Conservation (phyloP, 2,888 invertebrate genomes). For the Noctua janthe region DNA sequence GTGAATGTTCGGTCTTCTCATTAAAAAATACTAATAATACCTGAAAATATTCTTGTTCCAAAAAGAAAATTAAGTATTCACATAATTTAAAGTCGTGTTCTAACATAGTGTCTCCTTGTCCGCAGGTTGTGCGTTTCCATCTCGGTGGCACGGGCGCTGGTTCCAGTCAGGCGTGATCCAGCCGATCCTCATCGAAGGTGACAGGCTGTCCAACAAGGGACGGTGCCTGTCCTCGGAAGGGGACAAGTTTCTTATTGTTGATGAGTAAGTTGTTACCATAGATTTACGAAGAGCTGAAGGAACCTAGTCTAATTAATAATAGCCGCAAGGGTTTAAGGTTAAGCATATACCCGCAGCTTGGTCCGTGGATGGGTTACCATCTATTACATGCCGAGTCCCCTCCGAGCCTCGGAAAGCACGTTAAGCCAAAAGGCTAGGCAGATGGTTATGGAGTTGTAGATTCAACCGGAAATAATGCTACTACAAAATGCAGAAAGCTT, state of each 20-base stretch:
- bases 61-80: not conserved
- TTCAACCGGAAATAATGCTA: not conserved
- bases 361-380: not conserved
- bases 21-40: not conserved
- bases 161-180: constrained; percentile 97
- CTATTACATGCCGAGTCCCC: not conserved
- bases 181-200: constrained; percentile 95
- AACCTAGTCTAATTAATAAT: too few relatives aligned
- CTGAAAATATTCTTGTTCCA: not conserved
- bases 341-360: not conserved
- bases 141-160: constrained; percentile 97
- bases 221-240: constrained; percentile 95
- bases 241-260: constrained; percentile 96
- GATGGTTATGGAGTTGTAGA: not conserved
- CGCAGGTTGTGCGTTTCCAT: constrained; percentile 95
- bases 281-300: too few relatives aligned
- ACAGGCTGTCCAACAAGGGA: constrained; percentile 96
- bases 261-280: constrained; percentile 92
- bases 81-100: not conserved
- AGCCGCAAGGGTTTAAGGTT: not conserved
- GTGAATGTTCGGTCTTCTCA: not conserved
- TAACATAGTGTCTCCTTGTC: constrained; percentile 59
- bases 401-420: not conserved
- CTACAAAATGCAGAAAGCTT: not conserved
- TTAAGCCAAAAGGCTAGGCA: not conserved